Evolutionary conservation across 2,888 invertebrate genomes (phyloP).

Genomic region (Microdon myrmicae): DNA sequence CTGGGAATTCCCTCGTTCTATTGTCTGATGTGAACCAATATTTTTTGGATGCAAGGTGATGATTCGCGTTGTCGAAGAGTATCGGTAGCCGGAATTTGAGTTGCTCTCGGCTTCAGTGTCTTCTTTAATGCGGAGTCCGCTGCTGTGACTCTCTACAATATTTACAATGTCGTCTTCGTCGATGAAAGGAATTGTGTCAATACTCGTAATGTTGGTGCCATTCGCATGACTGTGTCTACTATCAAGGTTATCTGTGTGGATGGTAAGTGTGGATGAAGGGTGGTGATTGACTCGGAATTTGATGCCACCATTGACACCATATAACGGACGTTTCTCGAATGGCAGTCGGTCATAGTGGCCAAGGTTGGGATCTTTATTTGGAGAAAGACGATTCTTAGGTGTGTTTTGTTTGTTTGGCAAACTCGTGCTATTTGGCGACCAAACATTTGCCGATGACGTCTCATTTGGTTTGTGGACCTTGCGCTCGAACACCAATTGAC

Average conservation of each 20-base stretch:
- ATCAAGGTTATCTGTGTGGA: constrained; percentile 9
- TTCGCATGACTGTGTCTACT: constrained; percentile 6
- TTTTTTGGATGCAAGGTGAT: constrained; percentile 51
- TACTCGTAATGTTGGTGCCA: constrained; percentile 16
- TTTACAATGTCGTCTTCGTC: constrained; percentile 43
- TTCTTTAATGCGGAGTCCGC: constrained; percentile 34
- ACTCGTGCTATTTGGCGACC: constrained; percentile 10
- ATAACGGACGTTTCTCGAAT: no score
- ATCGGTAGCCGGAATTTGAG: no score
- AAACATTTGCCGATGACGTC: constrained; percentile 11
- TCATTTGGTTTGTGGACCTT: constrained; percentile 27
- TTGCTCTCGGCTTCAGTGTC: constrained; percentile 15
- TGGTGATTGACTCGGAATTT: constrained; percentile 4
- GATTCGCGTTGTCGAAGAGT: constrained; percentile 31
- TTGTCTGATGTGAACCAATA: constrained; percentile 43
- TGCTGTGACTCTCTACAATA: constrained; percentile 27
- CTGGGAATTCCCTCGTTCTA: constrained; percentile 32
- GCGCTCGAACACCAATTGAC: constrained; percentile 38
- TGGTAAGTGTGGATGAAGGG: background rate
- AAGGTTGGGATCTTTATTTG: background rate
- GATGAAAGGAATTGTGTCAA: constrained; percentile 52
- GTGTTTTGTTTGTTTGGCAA: constrained; percentile 29
- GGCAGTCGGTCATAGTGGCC: no score
- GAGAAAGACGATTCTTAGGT: constrained; percentile 9
- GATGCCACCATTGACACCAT: constrained; percentile 10